Evolutionary conservation across 2,888 invertebrate genomes (phyloP), one percentile per base, ranked within the genome.

Genomic region (Odontocolon sp.): DNA sequence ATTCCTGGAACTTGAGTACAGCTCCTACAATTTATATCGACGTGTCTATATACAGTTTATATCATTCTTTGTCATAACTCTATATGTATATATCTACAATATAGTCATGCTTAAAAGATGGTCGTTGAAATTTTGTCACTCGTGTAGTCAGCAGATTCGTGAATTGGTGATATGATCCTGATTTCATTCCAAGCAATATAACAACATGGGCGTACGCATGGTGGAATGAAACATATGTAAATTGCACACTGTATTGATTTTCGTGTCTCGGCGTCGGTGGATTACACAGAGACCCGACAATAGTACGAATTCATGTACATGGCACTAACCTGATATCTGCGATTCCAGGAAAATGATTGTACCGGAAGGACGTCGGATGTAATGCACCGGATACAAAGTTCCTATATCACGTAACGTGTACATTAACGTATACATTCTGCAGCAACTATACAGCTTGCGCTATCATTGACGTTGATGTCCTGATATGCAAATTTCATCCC

Each of bases 271-370:
- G 56, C 56, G 56, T 64, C 64, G 72, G 64, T 36, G 64, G 66
- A 59, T 66, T 33, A 52, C 59, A 14, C 59, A n/a, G 5, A 59
- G 26, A 23, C 26, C 42, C 6, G 33, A 52, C 28, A 38, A 36
- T 54, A 18, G 14, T 6, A 14, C 28, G n/a, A 3, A 9, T 16
- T 26, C 26, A 8, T 11, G 1, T 26, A 11, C 26, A 5, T 26
- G 23, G 26, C n/a, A n/a, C 42, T 45, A 9, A 31, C 42, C 8
- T 8, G 18, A 59, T 73, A 67, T 42, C 40, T 11, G 11, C 45
- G 21, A n/a, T 73, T 73, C 59, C 40, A 3, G 18, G 59, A 61
- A 73, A 42, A 54, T 67, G 23, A 45, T 67, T 54, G 47, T 57
- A 38, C 21, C 33, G 21, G 21, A 3, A 9, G 9, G n/a, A 21